phyloP scores from a whole-genome alignment of 2,113 vertebrate genomes.

The Sander vitreus region DNA sequence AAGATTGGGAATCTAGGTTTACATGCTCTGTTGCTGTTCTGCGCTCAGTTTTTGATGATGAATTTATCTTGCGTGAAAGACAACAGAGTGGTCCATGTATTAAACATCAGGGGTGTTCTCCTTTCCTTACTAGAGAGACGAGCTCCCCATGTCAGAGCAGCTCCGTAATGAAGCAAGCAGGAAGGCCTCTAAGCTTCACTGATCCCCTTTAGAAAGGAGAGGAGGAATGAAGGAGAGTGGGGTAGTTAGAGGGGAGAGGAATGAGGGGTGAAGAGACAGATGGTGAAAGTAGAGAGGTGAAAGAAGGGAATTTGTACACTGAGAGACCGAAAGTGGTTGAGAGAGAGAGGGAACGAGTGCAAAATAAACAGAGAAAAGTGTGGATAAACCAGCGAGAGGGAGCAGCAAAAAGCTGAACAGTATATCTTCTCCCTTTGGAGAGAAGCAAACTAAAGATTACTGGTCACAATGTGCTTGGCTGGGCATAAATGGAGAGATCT shows the following conservation, averaged over 20 bases:
- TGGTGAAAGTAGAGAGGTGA: slow-evolving; percentile 49
- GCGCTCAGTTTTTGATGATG: slow-evolving; percentile 70
- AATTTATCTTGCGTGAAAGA: slow-evolving; percentile 74
- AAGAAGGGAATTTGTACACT: slow-evolving; percentile 60
- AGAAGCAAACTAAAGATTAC: slow-evolving; percentile 79
- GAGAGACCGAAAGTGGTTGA: slow-evolving; percentile 35
- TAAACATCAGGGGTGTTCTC: slow-evolving; percentile 72
- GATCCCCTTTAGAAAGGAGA: slow-evolving; percentile 71
- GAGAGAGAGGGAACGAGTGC: slow-evolving; percentile 22
- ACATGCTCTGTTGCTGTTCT: slow-evolving; percentile 67
- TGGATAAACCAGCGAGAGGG: slow-evolving; percentile 47
- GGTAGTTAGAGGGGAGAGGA: slow-evolving; percentile 49
- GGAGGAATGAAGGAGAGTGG: slow-evolving; percentile 44
- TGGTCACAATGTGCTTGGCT: slow-evolving; percentile 77
- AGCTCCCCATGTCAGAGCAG: slow-evolving; percentile 65
- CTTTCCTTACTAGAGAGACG: slow-evolving; percentile 59
- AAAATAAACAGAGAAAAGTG: slow-evolving; percentile 66
- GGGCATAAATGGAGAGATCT: slow-evolving; percentile 77
- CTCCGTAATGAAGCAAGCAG: slow-evolving; percentile 76
- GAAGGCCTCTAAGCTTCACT: slow-evolving; percentile 78
- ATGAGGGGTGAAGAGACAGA: slow-evolving; percentile 44
- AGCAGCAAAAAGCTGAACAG: slow-evolving; percentile 56
- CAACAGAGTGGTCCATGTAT: slow-evolving; percentile 73
- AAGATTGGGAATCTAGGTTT: slow-evolving; percentile 47
- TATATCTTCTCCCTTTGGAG: slow-evolving; percentile 67